Base-by-base conservation (phyloP, 1,140 invertebrate genomes). In the Whitmania pigra region DNA sequence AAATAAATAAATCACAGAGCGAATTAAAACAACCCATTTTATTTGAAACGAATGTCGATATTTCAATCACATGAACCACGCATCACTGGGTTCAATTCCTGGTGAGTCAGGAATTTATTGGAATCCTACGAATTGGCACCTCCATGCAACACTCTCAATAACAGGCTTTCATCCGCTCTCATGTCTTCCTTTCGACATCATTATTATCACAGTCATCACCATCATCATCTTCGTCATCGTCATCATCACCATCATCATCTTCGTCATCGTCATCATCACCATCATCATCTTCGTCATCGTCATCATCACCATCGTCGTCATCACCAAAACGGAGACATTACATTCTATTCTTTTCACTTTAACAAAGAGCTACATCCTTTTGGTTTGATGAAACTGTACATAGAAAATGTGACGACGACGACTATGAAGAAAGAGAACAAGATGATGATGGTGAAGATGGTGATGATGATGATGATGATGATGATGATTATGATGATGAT, bases 251-350 rank as follows among this genome's bases (percentile, higher is more conserved):
- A 7, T n/a, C n/a, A n/a, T n/a, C n/a, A n/a, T n/a, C n/a, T n/a
- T 63, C 57, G 11, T 63, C 57, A 7, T 63, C 57, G 9, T 63
- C 57, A 22, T 17, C 57, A 22, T 63, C 57, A 63, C 15, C 57
- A 63, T 63, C 57, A 7, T n/a, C 57, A 17, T 63, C 55, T n/a
- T 63, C 57, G 11, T 63, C 57, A 7, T 63, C 57, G 9, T 63
- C 57, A 22, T 17, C 57, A 22, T 63, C 57, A 63, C 15, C 57
- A 63, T 63, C 57, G 11, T n/a, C 57, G 18, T 63, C 55, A 63
- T 15, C 29, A 63, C 3, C 13, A 63, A 4, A 63, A 63, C 1
- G 1, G 22, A 18, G 22, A 63, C 57, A 63, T 49, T 49, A 49
- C 0, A 4, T 17, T 11, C 43, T 17, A 49, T 49, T 49, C 43